Evolutionary conservation across 2,113 vertebrate species (phyloP), one percentile per base, ranked within the genome.

Genomic region (Petrocephalus zakoni): DNA sequence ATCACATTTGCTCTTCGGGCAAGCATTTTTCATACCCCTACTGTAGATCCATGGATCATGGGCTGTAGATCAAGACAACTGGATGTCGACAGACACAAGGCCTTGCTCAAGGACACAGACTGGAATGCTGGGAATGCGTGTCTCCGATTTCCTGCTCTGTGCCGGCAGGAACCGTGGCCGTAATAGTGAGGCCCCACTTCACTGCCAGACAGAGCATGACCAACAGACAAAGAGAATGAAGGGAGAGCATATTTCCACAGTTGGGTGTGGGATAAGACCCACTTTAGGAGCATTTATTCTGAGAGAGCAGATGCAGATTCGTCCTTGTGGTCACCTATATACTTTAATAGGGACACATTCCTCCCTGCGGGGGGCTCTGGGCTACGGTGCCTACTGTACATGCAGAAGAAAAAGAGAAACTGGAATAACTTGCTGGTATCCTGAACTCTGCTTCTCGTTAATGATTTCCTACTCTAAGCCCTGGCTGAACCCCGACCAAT

Each of bases 371-470:
- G 37, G 25, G 34, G 15, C n/a, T 68, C 25, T 29, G 61, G 61
- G 61, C 61, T 68, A 68, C 0, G 61, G 61, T 13, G 61, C 61
- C 61, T 29, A 68, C 61, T 68, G 85, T 75, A 49, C 56, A 25
- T 9, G 25, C 68, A 53, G 68, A 68, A 58, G 42, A 68, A 56
- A 53, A 85, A 55, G 55, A 87, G 34, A 88, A 46, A 37, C 75
- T 82, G 78, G 81, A 85, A 87, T 9, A 85, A 92, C 95, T 88
- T 94, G 95, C 95, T 94, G 53, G 92, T 88, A 89, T 94, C 92
- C 93, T 92, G 75, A n/a, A 89, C 91, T 53, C 34, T 78, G 72
- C 72, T 78, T 88, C 47, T 89, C 51, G 91, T 93, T 94, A 93
- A 93, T 91, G 91, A 91, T 93, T 92, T 92, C 91, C 88, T 90